phyloP scores from a whole-genome alignment of 1,140 invertebrate genomes.

The Spodoptera litura region DNA sequence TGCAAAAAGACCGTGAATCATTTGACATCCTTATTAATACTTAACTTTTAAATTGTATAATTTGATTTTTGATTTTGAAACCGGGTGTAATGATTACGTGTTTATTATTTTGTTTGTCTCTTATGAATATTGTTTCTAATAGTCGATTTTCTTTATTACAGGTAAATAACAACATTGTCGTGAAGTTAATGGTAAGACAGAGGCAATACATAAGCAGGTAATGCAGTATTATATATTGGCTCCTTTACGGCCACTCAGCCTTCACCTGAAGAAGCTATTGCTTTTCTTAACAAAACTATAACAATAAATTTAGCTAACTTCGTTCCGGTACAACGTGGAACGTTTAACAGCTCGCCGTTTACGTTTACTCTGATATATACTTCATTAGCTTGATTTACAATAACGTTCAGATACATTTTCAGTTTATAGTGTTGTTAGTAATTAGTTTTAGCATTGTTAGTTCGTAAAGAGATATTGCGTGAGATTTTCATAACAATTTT shows the following conservation, averaged over 20 bases:
- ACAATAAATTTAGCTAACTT: constrained; percentile 71
- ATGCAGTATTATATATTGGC: constrained; percentile 64
- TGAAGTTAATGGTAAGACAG: constrained; percentile 52
- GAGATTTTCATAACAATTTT: too few relatives aligned
- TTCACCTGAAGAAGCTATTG: constrained; percentile 67
- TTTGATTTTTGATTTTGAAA: constrained; percentile 16
- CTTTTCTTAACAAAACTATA: constrained; percentile 71
- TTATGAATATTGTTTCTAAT: constrained; percentile 35
- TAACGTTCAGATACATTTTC: constrained; percentile 39
- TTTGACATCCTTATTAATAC: constrained; percentile 9
- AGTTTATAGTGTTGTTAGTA: constrained; percentile 30
- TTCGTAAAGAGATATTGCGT: not conserved
- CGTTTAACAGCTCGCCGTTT: constrained; percentile 65
- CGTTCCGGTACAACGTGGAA: constrained; percentile 54
- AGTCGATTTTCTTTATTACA: constrained; percentile 59
- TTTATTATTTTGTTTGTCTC: not conserved
- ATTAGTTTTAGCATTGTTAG: constrained; percentile 31
- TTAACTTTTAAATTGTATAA: constrained; percentile 12
- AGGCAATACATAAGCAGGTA: constrained; percentile 52
- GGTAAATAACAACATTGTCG: constrained; percentile 59
- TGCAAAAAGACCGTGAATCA: constrained; percentile 34
- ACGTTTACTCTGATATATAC: constrained; percentile 47
- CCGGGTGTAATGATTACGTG: not conserved
- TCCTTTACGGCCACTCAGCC: constrained; percentile 60
- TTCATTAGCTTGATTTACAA: constrained; percentile 47